A percentile compares a stretch with the other conserved stretches of the same genome.
These are phyloP conservation scores for Dasyornis broadbenti DNA, from an alignment of 2,113 vertebrate species.

Conservation along the genomic window DNA sequence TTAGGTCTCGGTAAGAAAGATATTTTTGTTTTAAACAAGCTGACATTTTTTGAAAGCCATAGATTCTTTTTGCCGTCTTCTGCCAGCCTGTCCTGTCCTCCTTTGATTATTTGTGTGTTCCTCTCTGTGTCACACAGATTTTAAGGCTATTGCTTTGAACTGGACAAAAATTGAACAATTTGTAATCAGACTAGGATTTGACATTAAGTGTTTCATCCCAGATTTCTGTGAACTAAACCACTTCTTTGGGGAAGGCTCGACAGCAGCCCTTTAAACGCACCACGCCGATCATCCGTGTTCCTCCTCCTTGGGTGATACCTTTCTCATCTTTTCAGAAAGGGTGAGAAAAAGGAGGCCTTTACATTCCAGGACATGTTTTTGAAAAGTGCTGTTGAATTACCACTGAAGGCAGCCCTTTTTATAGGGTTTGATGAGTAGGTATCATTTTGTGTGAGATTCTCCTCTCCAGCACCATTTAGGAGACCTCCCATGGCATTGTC, in stretches of 20 bases:
- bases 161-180: neutral
- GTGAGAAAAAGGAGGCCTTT: constrained; percentile 32
- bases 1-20: neutral
- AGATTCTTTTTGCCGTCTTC: neutral
- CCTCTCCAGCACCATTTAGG: constrained; percentile 61
- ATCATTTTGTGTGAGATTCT: constrained; percentile 57
- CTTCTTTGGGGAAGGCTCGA: neutral
- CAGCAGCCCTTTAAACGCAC: neutral
- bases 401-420: constrained; percentile 27
- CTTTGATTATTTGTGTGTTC: neutral
- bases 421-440: constrained; percentile 64
- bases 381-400: constrained; percentile 41
- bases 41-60: neutral
- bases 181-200: neutral
- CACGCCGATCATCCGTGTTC: neutral
- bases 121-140: neutral
- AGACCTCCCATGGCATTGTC: constrained; percentile 81
- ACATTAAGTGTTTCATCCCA: neutral
- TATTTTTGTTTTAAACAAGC: neutral
- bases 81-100: neutral
- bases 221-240: neutral
- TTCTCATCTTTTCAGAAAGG: constrained; percentile 25
- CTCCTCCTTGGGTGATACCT: neutral
- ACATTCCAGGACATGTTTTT: constrained; percentile 32
- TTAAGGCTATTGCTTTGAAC: neutral